These are phyloP conservation scores for Okamejei kenojei DNA, from an alignment of 2,797 vertebrate genomes.

Conservation along the genomic window DNA sequence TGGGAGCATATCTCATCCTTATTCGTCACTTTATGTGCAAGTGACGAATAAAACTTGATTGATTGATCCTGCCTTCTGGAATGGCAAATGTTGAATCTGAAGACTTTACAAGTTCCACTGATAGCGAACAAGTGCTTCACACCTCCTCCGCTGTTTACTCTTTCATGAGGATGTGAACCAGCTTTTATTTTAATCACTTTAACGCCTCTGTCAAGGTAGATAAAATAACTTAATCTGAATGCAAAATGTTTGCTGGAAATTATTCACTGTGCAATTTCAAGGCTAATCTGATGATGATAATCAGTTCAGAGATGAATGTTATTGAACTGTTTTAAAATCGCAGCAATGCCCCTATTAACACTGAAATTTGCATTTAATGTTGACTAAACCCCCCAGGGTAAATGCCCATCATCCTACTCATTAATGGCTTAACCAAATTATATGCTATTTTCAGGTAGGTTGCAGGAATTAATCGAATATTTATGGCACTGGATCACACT, in stretches of 20 bases:
- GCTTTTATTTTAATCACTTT: background rate
- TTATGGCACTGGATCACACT: slow-evolving; percentile 9
- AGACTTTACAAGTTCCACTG: background rate
- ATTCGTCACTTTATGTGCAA: no score
- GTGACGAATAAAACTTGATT: no score
- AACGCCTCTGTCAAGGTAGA: background rate
- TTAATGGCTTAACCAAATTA: slow-evolving; percentile 27
- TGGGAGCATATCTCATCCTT: no score
- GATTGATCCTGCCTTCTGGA: no score
- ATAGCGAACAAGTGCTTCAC: background rate
- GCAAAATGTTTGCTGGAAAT: background rate
- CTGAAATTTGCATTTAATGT: slow-evolving; percentile 14
- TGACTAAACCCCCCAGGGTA: background rate
- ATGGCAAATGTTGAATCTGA: background rate
- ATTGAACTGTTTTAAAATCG: slow-evolving; percentile 5
- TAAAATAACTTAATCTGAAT: background rate
- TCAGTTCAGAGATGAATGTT: background rate
- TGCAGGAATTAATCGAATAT: slow-evolving; percentile 34
- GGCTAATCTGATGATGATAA: slow-evolving; percentile 24
- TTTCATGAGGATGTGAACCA: background rate
- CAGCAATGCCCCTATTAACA: background rate
- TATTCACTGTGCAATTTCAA: background rate
- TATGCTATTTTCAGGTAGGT: slow-evolving; percentile 28
- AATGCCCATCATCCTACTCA: background rate
- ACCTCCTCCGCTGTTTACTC: background rate